These are phyloP conservation scores for Empidonax traillii DNA, from an alignment of 2,113 vertebrate species.

Conservation along the genomic window DNA sequence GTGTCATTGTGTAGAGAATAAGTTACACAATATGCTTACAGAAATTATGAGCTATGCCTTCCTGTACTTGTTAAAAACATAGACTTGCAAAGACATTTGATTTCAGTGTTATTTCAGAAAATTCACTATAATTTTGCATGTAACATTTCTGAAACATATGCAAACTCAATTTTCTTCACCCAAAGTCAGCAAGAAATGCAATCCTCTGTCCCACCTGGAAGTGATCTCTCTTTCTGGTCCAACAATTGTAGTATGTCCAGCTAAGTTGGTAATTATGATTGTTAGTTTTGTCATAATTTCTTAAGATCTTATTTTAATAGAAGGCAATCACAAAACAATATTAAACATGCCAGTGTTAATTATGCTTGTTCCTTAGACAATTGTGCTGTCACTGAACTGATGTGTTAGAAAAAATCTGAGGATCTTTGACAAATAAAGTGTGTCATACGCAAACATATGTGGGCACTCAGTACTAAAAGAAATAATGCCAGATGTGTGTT, in stretches of 20 bases:
- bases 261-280: conserved; percentile 34
- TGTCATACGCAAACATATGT: conserved; percentile 17
- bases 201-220: conserved; percentile 53
- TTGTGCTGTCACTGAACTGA: conserved; percentile 33
- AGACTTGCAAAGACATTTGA: neutral
- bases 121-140: neutral
- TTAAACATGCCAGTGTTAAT: conserved; percentile 5
- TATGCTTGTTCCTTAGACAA: conserved; percentile 14
- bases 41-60: neutral
- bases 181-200: conserved; percentile 22
- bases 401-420: neutral
- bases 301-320: conserved; percentile 40
- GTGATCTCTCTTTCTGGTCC: conserved; percentile 18
- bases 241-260: neutral
- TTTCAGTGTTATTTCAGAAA: neutral
- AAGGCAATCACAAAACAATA: conserved; percentile 34
- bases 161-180: conserved; percentile 13
- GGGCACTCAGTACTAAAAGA: neutral
- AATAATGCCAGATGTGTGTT: conserved; percentile 57
- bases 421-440: conserved; percentile 28
- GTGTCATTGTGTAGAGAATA: neutral
- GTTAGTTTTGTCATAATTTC: conserved; percentile 28
- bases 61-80: neutral
- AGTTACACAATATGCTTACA: neutral
- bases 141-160: neutral